Evolutionary conservation across 1,140 invertebrate genomes (phyloP).

Genomic region (Dendroctonus valens): DNA sequence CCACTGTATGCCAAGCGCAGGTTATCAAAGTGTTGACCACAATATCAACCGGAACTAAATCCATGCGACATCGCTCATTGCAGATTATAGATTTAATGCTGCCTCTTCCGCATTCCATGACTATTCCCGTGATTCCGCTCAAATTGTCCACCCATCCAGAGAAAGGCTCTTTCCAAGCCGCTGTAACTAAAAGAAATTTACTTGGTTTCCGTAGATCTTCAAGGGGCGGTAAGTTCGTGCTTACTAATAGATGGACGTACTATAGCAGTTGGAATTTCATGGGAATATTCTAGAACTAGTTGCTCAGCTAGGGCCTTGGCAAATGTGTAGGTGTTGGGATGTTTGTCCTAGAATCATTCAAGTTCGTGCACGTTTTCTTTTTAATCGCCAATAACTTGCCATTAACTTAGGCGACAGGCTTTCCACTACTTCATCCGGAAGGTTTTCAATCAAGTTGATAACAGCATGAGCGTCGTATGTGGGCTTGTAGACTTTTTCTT

Average conservation of each 20-base stretch:
- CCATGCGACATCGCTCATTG: slow-evolving; percentile 68
- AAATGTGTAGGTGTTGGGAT: slow-evolving; percentile 87
- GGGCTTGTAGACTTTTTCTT: slow-evolving; percentile 71
- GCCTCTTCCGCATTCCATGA: slow-evolving; percentile 84
- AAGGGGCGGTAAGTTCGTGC: slow-evolving; percentile 18
- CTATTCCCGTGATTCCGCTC: slow-evolving; percentile 76
- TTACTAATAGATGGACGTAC: slow-evolving; percentile 88
- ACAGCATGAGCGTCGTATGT: slow-evolving; percentile 63
- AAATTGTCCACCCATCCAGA: slow-evolving; percentile 95
- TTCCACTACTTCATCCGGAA: slow-evolving; percentile 61
- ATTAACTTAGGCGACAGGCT: slow-evolving; percentile 56
- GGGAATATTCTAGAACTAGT: slow-evolving; percentile 62
- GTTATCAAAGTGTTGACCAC: slow-evolving; percentile 87
- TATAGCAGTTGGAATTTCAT: slow-evolving; percentile 77
- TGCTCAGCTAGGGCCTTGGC: slow-evolving; percentile 85
- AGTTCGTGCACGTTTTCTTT: no score
- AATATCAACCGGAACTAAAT: slow-evolving; percentile 88
- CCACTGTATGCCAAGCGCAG: slow-evolving; percentile 73
- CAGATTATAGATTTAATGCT: slow-evolving; percentile 82
- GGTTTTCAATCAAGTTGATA: slow-evolving; percentile 59
- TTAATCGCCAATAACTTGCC: slow-evolving; percentile 41
- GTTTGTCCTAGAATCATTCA: slow-evolving; percentile 57
- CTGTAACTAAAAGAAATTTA: slow-evolving; percentile 60
- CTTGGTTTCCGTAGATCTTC: neutral
- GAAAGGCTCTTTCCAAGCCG: slow-evolving; percentile 71